Evolutionary conservation across 1,140 invertebrate genomes (phyloP), one percentile per base, ranked within the genome.

Genomic region (Drosophila orosa): DNA sequence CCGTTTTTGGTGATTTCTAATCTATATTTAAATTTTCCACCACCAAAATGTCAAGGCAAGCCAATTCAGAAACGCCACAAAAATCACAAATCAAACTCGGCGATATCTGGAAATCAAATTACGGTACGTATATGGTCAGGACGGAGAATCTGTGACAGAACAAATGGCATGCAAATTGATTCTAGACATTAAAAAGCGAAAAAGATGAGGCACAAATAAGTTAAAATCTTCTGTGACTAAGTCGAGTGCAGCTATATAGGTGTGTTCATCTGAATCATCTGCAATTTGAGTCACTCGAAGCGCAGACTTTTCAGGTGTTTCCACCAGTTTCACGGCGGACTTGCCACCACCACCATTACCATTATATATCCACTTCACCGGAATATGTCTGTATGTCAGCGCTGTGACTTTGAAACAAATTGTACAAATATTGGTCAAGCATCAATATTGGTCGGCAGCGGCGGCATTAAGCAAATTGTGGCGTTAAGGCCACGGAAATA

Each of bases 41-140:
- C 57, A 56, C 58, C 40, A 54, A 85, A 85, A 86, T 86, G 81
- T 59, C 84, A 89, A 89, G 83, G 83, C 76, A 37, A 86, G 44
- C 76, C 74, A 78, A 63, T 73, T 39, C 19, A 45, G 69, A 73
- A 63, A 55, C 62, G 40, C 74, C 61, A 61, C 55, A 67, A 74
- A 75, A 76, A 61, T 69, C 71, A 60, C 73, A 66, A 78, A 73
- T 61, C 67, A 71, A 55, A 56, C 27, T 58, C 35, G 65, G 57
- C 40, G 65, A 76, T 72, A 75, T 77, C 60, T 61, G 15, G 48
- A 55, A 78, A 73, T 78, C 68, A 80, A 76, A 76, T 40, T 57
- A 57, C 59, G 73, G 33, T 75, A 48, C 80, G 22, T 59, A 79
- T 79, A 80, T 83, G 80, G 80, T 56, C 65, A 71, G 76, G 29